Evolutionary conservation across 1,140 invertebrate genomes (phyloP), one percentile per base, ranked within the genome.

Genomic region (Globodera rostochiensis): DNA sequence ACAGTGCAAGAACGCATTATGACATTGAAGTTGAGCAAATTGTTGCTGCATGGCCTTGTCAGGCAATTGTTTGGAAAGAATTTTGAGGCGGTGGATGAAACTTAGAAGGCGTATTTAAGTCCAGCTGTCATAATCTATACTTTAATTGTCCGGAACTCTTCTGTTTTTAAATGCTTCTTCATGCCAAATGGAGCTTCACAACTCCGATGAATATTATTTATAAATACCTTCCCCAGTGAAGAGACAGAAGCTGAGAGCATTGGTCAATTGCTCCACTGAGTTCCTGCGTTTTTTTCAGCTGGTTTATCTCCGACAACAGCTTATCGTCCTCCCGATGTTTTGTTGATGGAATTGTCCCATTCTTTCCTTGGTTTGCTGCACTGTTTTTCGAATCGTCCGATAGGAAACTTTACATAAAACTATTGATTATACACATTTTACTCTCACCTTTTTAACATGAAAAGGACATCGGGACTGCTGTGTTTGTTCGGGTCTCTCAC

Each of bases 391-490:
- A 64, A 6, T 19, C 57, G 4, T 64, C 57, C n/a, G 57, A 5
- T 4, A 53, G 3, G 36, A 79, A 79, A 19, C 25, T 57, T 13
- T 25, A 70, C 77, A 1, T 6, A 36, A 36, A 36, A 36, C 1
- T 36, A 36, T 36, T 3, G 36, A 36, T 36, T 36, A 36, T 36
- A 36, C 36, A 36, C 1, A 36, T 36, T 36, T 36, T 36, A 36
- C 36, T 36, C 36, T 36, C 11, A 81, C 80, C 45, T 78, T 77
- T 77, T 60, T 4, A 81, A 57, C 21, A 74, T 46, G 11, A 49
- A 36, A 69, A 81, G 25, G 19, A 81, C 45, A 70, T 81, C 47
- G 46, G 74, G 73, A 70, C 60, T 64, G 15, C 13, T 4, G 36
- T 73, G 25, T 71, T 15, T 53, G 75, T 71, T 25, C 57, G 77